Evolutionary conservation across 2,797 vertebrate genomes (phyloP), one percentile per base, ranked within the genome.

Genomic region (Lophotriccus pileatus): DNA sequence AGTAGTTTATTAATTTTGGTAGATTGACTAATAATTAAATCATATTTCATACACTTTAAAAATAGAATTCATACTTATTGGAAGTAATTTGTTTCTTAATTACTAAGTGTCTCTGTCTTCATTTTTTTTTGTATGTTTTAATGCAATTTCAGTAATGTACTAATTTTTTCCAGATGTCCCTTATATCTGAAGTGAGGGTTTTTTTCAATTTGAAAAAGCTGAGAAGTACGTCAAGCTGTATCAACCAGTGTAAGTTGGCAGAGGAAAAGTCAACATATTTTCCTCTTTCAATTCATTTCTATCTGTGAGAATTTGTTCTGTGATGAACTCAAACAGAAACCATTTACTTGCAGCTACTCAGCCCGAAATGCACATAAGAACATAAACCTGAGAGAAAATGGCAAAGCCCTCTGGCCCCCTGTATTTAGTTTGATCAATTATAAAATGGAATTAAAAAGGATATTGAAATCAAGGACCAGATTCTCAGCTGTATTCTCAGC

Each of bases 1-100:
- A 73, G 4, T 39, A 82, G 53, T 72, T 93, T 94, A 39, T 94
- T 87, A 68, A 84, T 93, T 91, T 90, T 83, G 34, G 19, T 88
- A 87, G 44, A 43, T 58, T 77, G 55, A 36, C 4, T 56, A 86
- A 69, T 73, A 90, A 78, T 73, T 90, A 56, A 76, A 92, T 39
- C 37, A 64, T 10, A 32, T 39, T 89, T 91, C 78, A 72, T 1
- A 0, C 20, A 80, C n/a, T 77, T 92, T 66, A 87, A 89, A 79
- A 93, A 92, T 15, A 55, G 6, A 62, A 84, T 56, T 73, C 36
- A 12, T 14, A 0, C n/a, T 91, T 80, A 85, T 81, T 91, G 17
- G 64, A 83, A 81, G 1, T 20, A 91, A 76, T 56, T 20, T 66
- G 3, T 75, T 95, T 72, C 72, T 50, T 86, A 93, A 69, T 83